Evolutionary conservation across 2,113 vertebrate species (phyloP).

Genomic region (Sigmodon hispidus): DNA sequence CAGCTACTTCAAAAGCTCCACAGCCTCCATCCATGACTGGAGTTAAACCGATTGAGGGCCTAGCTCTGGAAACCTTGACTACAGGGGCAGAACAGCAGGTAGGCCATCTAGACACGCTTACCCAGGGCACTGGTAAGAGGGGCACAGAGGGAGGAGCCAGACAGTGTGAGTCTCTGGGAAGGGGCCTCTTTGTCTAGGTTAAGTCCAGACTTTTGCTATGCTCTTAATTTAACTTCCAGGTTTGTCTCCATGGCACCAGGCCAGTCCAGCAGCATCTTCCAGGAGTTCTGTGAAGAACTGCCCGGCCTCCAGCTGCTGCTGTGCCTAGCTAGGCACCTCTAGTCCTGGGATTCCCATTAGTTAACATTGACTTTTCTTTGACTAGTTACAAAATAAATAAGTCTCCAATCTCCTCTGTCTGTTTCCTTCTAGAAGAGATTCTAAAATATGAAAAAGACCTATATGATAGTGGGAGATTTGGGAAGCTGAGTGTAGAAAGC

Average conservation of each 20-base stretch:
- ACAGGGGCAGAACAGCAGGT: background rate
- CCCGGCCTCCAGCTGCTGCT: background rate
- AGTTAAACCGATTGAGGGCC: background rate
- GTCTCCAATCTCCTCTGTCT: background rate
- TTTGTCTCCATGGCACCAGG: background rate
- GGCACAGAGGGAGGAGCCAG: fast-evolving
- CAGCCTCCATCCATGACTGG: background rate
- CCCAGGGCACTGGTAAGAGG: background rate
- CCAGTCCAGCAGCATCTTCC: background rate
- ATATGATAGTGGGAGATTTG: background rate
- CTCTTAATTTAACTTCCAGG: background rate
- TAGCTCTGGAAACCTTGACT: background rate
- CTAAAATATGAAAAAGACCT: background rate
- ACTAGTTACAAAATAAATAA: background rate
- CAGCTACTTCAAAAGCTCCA: background rate
- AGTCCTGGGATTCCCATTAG: background rate
- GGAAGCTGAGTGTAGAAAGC: background rate
- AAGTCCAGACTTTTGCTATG: background rate
- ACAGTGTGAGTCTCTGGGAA: background rate
- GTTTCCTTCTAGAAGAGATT: conserved; percentile 25
- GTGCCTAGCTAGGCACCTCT: background rate
- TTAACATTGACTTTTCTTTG: conserved; percentile 22
- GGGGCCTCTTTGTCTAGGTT: background rate
- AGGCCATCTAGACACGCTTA: background rate
- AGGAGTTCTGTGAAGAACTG: background rate